Conservation (phyloP, 2,113 vertebrate species). For the Oxyura jamaicensis region DNA sequence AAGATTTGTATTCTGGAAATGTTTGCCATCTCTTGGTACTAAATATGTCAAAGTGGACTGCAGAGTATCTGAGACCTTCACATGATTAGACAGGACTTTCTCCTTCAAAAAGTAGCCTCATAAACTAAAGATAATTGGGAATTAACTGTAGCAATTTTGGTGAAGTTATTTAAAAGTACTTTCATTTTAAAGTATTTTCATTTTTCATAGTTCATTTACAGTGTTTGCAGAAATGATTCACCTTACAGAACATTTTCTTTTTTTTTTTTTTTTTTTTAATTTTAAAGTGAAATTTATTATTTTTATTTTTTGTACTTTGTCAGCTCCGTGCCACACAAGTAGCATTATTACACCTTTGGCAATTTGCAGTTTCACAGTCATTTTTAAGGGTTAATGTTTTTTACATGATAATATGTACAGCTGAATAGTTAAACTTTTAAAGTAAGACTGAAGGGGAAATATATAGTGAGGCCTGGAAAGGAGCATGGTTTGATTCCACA, state of each 20-base stretch:
- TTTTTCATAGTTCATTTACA: background rate
- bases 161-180: background rate
- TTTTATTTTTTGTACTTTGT: background rate
- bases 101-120: background rate
- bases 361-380: rapidly evolving
- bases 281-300: background rate
- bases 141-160: background rate
- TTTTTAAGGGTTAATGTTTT: background rate
- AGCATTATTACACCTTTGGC: background rate
- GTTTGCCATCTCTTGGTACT: background rate
- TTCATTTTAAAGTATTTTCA: background rate
- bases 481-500: background rate
- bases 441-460: background rate
- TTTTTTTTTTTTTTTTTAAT: background rate
- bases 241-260: background rate
- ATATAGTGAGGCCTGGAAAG: background rate
- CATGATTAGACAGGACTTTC: background rate
- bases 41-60: background rate
- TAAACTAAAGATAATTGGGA: background rate
- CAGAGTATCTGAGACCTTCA: background rate
- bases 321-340: background rate
- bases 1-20: background rate
- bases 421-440: background rate
- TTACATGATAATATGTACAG: background rate
- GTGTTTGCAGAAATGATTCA: background rate